Conservation (phyloP, 92 coral and sea anemone genomes). For the Zoanthus gigantus region DNA sequence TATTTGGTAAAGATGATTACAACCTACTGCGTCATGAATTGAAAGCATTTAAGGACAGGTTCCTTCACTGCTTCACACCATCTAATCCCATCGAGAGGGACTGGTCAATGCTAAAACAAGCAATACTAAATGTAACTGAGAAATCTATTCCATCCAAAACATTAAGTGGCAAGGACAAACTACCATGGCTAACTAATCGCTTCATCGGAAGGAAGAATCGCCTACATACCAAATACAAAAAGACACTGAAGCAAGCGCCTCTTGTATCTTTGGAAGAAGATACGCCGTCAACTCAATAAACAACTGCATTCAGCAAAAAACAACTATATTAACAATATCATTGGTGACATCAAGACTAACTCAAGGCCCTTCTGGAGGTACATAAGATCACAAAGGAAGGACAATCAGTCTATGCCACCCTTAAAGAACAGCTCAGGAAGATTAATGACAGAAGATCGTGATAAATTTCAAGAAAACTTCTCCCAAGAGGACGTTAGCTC, state of each 20-base stretch:
- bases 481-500: constrained; percentile 34
- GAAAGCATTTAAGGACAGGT: background rate
- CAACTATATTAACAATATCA: constrained; percentile 35
- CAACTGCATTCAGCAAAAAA: constrained; percentile 44
- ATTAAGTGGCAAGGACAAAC: constrained; percentile 59
- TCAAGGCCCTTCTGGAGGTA: too few relatives aligned
- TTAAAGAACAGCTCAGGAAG: background rate
- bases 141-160: constrained; percentile 50
- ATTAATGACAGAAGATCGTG: constrained; percentile 38
- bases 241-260: constrained; percentile 31
- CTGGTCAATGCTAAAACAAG: constrained; percentile 50
- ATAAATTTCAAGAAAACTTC: constrained; percentile 40
- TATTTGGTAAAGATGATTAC: too few relatives aligned
- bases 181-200: constrained; percentile 58
- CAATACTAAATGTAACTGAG: constrained; percentile 39
- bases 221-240: constrained; percentile 58
- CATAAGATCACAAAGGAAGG: background rate
- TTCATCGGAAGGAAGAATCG: constrained; percentile 54
- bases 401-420: constrained; percentile 32
- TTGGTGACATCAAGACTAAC: constrained; percentile 1
- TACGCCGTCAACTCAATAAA: constrained; percentile 30
- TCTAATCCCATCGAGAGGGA: constrained; percentile 47
- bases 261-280: constrained; percentile 17
- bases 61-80: background rate
- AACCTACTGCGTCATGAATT: too few relatives aligned